Percentiles rank a stretch among this genome's conserved stretches.
phyloP scores from a whole-genome alignment of 2,888 invertebrate species.

The Agelastica alni region DNA sequence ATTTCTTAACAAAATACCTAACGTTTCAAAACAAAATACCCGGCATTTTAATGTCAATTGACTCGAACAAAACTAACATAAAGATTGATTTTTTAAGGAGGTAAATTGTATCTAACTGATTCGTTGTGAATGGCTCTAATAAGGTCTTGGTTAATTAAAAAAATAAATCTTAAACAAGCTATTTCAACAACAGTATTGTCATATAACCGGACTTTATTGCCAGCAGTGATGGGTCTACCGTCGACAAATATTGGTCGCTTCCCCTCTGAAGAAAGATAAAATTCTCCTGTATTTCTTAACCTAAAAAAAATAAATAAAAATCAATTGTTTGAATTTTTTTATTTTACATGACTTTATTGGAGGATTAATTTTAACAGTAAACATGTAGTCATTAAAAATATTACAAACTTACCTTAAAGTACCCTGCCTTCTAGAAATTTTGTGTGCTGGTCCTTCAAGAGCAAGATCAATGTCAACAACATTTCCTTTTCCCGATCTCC shows the following conservation, averaged over 20 bases:
- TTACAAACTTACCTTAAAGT: conserved; percentile 66
- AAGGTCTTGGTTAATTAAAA: conserved; percentile 89
- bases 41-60: no score
- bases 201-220: conserved; percentile 86
- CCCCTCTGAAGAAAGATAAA: conserved; percentile 93
- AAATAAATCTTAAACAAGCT: conserved; percentile 88
- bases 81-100: no score
- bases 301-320: conserved; percentile 50
- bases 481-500: conserved; percentile 85
- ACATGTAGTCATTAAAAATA: no score
- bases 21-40: no score
- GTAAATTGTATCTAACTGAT: conserved; percentile 76
- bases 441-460: conserved; percentile 92
- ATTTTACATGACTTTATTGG: no score
- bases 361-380: no score
- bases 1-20: no score
- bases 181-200: conserved; percentile 97
- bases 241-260: conserved; percentile 94
- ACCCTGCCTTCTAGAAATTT: conserved; percentile 91
- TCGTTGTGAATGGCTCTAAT: conserved; percentile 88
- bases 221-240: conserved; percentile 84
- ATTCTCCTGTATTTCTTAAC: conserved; percentile 90
- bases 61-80: no score
- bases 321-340: no score
- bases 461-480: conserved; percentile 91